These are phyloP conservation scores for Dermatemys mawii DNA, from an alignment of 2,113 vertebrate genomes.

Conservation along the genomic window DNA sequence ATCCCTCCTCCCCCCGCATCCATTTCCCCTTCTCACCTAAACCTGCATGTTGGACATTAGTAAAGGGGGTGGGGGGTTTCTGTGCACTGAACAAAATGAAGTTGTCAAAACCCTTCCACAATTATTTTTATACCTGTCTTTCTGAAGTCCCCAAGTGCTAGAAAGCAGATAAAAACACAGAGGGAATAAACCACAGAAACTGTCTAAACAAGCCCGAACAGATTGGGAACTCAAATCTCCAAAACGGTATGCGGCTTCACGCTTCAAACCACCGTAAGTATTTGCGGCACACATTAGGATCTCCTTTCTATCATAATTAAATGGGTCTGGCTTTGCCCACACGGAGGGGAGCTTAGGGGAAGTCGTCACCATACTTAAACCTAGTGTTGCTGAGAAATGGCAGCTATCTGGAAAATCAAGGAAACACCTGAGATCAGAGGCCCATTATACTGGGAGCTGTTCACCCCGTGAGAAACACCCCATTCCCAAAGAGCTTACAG, in stretches of 20 bases:
- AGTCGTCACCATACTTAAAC: background rate
- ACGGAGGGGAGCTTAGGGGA: background rate
- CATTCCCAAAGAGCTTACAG: background rate
- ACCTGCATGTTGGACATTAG: rapidly evolving
- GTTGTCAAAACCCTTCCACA: background rate
- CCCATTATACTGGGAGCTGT: background rate
- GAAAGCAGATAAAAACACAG: background rate
- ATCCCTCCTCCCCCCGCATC: background rate
- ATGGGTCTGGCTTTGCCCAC: slow-evolving; percentile 15
- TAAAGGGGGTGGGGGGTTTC: background rate
- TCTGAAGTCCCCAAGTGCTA: background rate
- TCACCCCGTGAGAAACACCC: background rate
- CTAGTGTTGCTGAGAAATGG: background rate
- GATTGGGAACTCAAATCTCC: slow-evolving; percentile 38
- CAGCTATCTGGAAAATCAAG: background rate
- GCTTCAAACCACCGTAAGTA: slow-evolving; percentile 76
- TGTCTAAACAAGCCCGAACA: slow-evolving; percentile 50
- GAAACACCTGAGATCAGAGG: background rate
- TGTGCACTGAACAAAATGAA: background rate
- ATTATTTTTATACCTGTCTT: background rate
- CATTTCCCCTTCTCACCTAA: background rate
- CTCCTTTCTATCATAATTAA: slow-evolving; percentile 80
- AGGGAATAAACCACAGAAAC: slow-evolving; percentile 33
- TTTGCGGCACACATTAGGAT: slow-evolving; percentile 57
- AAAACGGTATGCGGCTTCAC: slow-evolving; percentile 58